Evolutionary conservation across 2,797 vertebrate species (phyloP).

Genomic region (Eospalax fontanierii): DNA sequence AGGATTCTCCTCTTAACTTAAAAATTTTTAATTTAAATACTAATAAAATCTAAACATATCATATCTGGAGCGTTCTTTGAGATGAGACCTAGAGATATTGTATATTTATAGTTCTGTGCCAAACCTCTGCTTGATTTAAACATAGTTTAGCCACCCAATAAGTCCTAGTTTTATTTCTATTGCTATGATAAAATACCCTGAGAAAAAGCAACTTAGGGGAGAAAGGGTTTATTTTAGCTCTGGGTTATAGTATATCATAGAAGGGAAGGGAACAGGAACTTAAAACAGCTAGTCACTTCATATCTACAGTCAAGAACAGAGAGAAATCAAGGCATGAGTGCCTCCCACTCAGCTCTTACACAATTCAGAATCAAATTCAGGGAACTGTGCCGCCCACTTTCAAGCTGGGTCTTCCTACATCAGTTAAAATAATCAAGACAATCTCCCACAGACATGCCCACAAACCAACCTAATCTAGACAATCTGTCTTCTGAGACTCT

Average conservation of each 20-base stretch:
- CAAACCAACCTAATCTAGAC: no score
- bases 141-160: constrained; percentile 64
- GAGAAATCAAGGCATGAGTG: no score
- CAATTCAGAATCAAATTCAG: neutral
- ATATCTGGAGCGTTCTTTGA: constrained; percentile 86
- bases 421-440: no score
- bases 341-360: neutral
- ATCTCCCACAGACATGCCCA: no score
- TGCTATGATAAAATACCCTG: neutral
- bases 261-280: neutral
- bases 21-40: constrained; percentile 82
- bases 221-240: neutral
- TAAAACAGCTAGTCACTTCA: no score
- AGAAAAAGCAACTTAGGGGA: neutral
- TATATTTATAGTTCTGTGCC: constrained; percentile 86
- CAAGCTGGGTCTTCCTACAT: neutral
- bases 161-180: neutral
- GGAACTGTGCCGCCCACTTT: neutral
- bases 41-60: constrained; percentile 82
- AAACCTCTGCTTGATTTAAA: constrained; percentile 88
- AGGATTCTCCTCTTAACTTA: constrained; percentile 80
- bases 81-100: constrained; percentile 86
- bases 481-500: no score
- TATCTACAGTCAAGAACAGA: neutral
- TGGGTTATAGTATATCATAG: neutral